These are phyloP conservation scores for Clarias gariepinus DNA, from an alignment of 2,113 vertebrate species.

Conservation along the genomic window DNA sequence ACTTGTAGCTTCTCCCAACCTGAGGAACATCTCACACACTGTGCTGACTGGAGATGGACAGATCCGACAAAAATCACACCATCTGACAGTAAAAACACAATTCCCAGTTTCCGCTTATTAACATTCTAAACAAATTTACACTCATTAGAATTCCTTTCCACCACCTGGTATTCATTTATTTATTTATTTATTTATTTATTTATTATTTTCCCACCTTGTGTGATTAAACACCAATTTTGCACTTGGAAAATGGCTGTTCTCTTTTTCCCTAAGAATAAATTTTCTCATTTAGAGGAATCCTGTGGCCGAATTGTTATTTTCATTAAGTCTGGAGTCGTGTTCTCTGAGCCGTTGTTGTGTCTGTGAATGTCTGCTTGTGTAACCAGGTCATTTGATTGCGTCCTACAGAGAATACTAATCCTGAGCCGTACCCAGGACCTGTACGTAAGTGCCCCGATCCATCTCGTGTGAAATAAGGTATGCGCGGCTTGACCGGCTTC, in stretches of 20 bases:
- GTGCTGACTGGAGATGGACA: not conserved
- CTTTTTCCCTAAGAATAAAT: not conserved
- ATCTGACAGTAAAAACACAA: not conserved
- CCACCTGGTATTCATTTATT: not conserved
- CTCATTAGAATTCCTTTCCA: constrained; percentile 18
- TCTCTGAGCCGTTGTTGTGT: constrained; percentile 15
- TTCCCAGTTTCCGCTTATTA: not conserved
- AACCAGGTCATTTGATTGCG: constrained; percentile 26
- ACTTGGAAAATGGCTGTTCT: constrained; percentile 37
- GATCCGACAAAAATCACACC: not conserved
- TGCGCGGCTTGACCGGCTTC: constrained; percentile 39
- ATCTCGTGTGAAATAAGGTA: constrained; percentile 39
- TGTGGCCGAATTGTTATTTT: constrained; percentile 36
- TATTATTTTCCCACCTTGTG: constrained; percentile 11
- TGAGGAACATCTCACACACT: not conserved
- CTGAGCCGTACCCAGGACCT: not conserved
- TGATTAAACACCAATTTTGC: constrained; percentile 20
- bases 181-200: no score
- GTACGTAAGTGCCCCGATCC: constrained; percentile 30
- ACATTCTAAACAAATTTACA: constrained; percentile 22
- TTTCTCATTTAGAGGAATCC: constrained; percentile 37
- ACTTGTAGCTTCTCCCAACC: not conserved
- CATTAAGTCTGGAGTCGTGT: constrained; percentile 40
- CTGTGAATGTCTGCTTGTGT: constrained; percentile 15
- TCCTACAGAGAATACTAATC: not conserved